Evolutionary conservation across 2,797 vertebrate genomes (phyloP), one percentile per base, ranked within the genome.

Genomic region (Oreonectes daqikongensis): DNA sequence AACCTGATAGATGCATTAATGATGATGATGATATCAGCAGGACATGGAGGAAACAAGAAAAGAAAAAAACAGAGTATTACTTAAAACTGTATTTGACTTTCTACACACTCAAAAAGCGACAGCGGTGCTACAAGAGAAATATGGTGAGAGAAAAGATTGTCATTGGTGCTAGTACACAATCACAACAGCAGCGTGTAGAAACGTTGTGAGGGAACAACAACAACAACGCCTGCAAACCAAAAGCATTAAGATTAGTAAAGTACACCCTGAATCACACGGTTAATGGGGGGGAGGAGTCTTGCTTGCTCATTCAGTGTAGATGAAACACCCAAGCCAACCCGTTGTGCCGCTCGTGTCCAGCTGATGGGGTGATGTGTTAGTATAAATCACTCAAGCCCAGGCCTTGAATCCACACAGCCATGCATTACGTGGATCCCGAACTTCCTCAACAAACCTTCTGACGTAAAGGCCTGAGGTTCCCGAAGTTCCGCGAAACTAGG

Each of bases 381-480:
- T 52, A 28, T 72, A 57, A 83, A 63, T 84, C 52, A 74, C 72
- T 72, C 71, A 77, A 80, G 61, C 75, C 74, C 81, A 84, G 83
- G 59, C 81, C 81, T 87, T 52, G 79, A 81, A 81, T 67, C 78
- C 75, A 83, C 77, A 74, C 83, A 83, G 69, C 79, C 91, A 92
- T 92, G 90, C 90, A 88, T 81, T 82, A 64, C 44, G 73, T 82
- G 77, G 78, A 78, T 83, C 79, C 82, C 80, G 85, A 72, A 53
- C 40, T 42, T 84, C 86, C 85, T 75, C 85, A 89, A 94, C 93
- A 88, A 94, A 94, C 93, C 93, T 94, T 93, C 89, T 64, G 77
- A 78, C 68, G 67, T 38, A 72, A 86, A 82, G 82, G 77, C 66
- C 40, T 42, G 40, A 67, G 82, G 84, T 64, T 91, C 91, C 79